Base-by-base conservation (phyloP, 2,113 vertebrate species). In the Corythornis madagascariensis region DNA sequence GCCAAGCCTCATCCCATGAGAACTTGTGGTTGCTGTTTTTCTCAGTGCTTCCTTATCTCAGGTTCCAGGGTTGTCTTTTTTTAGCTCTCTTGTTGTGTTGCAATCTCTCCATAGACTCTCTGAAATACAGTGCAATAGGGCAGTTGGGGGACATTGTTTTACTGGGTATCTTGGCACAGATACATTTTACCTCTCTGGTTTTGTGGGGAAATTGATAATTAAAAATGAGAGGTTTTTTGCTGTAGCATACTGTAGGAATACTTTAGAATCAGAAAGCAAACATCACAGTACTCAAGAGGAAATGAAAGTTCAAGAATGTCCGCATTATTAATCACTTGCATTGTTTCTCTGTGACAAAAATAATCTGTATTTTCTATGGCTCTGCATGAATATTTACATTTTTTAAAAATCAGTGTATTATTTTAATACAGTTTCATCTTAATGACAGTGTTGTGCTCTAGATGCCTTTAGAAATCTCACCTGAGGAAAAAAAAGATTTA, bases 41-140 rank as follows among this genome's bases (percentile, higher is more conserved):
- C 83, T 92, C 87, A 96, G 67, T 94, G 89, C 90, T 95, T 95
- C 72, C 87, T 95, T 94, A 97, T 96, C 94, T 96, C 78, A 78
- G 65, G 48, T 95, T 96, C 84, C 84, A 96, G 89, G 82, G 88
- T 78, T 93, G 87, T 43, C 77, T 96, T 95, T 92, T 88, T 96
- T 92, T 95, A 94, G 91, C 94, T 73, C 78, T 52, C 80, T 85
- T 87, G 67, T 92, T 88, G 65, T 94, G 79, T 60, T 82, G 88
- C 74, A 91, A 74, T 77, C 53, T 94, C 83, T 95, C 90, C 94
- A 38, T 4, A 73, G 83, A 47, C 28, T 88, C 71, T 42, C 55
- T 42, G 89, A 67, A 91, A 78, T 38, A 5, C 89, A 28, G 80
- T 18, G 59, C 79, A 83, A 48, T 63, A 63, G 82, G 93, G 57